phyloP scores from a whole-genome alignment of 1,140 invertebrate genomes.

The Camponotus vicinus region DNA sequence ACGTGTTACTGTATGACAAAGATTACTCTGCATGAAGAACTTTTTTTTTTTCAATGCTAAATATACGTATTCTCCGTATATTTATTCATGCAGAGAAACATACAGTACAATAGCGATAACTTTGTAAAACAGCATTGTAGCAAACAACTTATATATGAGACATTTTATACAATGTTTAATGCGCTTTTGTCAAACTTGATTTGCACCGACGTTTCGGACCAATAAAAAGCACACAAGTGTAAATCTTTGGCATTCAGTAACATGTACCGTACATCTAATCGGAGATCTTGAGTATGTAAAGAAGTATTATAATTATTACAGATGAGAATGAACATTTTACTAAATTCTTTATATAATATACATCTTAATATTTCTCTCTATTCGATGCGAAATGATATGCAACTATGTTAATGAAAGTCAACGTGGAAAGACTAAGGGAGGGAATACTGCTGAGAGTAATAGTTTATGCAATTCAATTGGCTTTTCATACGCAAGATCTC shows the following conservation, averaged over 20 bases:
- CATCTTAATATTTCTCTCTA: conserved; percentile 43
- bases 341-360: conserved; percentile 53
- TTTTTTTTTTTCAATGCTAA: not conserved
- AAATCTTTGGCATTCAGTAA: conserved; percentile 75
- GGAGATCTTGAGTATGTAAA: conserved; percentile 75
- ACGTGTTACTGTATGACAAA: conserved; percentile 74
- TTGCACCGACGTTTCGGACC: not conserved
- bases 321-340: conserved; percentile 42
- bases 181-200: not conserved
- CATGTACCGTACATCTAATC: conserved; percentile 70
- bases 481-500: conserved; percentile 75
- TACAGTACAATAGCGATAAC: conserved; percentile 7
- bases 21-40: conserved; percentile 56
- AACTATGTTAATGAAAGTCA: conserved; percentile 70
- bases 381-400: conserved; percentile 61
- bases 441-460: conserved; percentile 65
- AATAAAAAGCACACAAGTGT: conserved; percentile 18
- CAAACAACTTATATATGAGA: conserved; percentile 11
- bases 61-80: not conserved
- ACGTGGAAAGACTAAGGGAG: conserved; percentile 72
- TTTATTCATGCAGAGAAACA: not conserved
- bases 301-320: conserved; percentile 61
- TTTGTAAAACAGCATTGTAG: conserved; percentile 10
- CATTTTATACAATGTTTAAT: conserved; percentile 30
- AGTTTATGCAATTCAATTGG: conserved; percentile 52